Conservation (phyloP, 30 jellyfish, hydroid and myxozoan genomes). For the Rhopilema esculentum region DNA sequence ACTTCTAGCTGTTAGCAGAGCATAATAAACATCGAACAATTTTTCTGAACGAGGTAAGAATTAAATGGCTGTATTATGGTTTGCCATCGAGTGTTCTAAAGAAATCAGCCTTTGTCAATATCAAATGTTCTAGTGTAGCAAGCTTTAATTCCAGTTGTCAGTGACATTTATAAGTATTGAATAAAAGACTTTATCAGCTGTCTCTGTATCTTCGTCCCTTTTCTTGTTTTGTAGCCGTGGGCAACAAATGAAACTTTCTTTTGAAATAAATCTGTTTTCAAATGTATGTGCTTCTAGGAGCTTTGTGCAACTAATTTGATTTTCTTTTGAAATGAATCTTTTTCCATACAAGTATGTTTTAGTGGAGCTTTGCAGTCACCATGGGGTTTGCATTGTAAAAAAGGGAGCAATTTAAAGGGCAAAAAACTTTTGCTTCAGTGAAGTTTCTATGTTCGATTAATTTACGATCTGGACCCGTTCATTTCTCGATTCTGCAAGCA, state of each 20-base stretch:
- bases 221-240: too few relatives aligned
- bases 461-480: too few relatives aligned
- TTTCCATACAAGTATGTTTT: too few relatives aligned
- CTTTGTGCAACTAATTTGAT: too few relatives aligned
- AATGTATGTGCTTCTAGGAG: too few relatives aligned
- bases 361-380: too few relatives aligned
- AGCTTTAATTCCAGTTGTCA: background rate
- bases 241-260: too few relatives aligned
- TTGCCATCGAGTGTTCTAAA: conserved; percentile 37
- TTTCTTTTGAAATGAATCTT: too few relatives aligned
- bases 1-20: conserved; percentile 73
- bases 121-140: background rate
- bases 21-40: conserved; percentile 1
- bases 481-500: too few relatives aligned
- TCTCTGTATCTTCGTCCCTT: background rate
- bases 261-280: too few relatives aligned
- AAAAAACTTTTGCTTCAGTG: too few relatives aligned
- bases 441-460: too few relatives aligned
- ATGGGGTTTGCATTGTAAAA: background rate
- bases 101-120: background rate
- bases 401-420: background rate
- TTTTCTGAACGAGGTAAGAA: background rate
- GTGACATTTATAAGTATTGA: background rate
- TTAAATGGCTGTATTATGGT: background rate
- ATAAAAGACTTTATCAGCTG: background rate